Evolutionary conservation across 1,140 invertebrate genomes (phyloP), one percentile per base, ranked within the genome.

Genomic region (Acromyrmex charruanus): DNA sequence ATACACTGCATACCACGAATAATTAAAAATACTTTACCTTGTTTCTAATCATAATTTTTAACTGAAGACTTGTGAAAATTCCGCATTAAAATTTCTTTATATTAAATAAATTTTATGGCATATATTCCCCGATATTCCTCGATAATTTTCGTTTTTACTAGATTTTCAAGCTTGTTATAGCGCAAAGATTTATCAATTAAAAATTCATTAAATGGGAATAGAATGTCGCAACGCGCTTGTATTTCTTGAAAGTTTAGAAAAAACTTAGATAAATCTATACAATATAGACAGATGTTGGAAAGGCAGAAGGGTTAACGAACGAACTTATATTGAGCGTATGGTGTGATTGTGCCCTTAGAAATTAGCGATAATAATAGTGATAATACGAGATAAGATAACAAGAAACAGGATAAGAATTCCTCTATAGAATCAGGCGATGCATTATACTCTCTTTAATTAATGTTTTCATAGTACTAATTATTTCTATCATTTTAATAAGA

Each of bases 211-310:
- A 61, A 63, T 75, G 55, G 61, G 55, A 75, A 31, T 61, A 74
- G 55, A 74, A 74, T 61, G 25, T 84, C 28, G 69, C 58, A 75
- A n/a, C 49, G 80, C 69, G 80, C 80, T 84, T 84, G 69, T 84
- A 74, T 84, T 74, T 84, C 80, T 55, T 85, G 61, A 85, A 85
- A 85, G 61, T 85, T 80, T 79, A 79, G 84, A 65, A 16, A 66
- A 68, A 80, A 68, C 84, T 77, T 85, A 80, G 63, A 51, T 68
- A 35, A 66, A 77, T 80, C 84, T 85, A 79, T 77, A 77, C 28
- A 21, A 77, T 85, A 85, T 85, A 77, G 74, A 31, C 69, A 61
- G 39, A 75, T 84, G 39, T 84, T 84, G 28, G n/a, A 49, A 84
- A 82, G 66, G 25, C 35, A 72, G 14, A 72, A 31, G 25, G 7